Percentiles rank a stretch among this genome's conserved stretches.
phyloP scores from a whole-genome alignment of 2,888 invertebrate species.

The Leucophenga maculata region DNA sequence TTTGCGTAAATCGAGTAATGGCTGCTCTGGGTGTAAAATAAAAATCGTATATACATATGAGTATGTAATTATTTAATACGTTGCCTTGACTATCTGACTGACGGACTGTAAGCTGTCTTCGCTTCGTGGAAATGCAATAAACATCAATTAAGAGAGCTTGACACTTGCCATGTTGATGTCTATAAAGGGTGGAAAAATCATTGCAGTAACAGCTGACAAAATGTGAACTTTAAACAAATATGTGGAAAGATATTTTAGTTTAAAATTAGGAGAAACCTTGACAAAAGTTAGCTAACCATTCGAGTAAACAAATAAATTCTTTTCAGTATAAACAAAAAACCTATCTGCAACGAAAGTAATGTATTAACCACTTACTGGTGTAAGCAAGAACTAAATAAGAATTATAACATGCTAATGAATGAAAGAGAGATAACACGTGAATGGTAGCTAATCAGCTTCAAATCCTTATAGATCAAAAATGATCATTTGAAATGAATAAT shows the following conservation, averaged over 20 bases:
- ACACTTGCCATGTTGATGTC: slow-evolving; percentile 43
- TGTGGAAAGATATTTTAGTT: neutral
- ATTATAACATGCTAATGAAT: too few species aligned
- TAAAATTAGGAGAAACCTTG: neutral
- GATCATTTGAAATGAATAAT: too few species aligned
- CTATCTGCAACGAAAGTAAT: too few species aligned
- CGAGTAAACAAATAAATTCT: too few species aligned
- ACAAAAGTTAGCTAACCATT: neutral
- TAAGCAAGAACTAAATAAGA: too few species aligned
- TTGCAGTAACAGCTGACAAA: neutral
- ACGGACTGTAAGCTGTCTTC: slow-evolving; percentile 7
- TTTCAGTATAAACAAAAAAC: too few species aligned
- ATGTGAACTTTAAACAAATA: neutral
- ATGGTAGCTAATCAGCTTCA: too few species aligned
- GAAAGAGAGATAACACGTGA: too few species aligned
- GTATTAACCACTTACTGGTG: too few species aligned
- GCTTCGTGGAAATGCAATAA: neutral
- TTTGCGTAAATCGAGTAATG: neutral
- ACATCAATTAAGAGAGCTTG: slow-evolving; percentile 60
- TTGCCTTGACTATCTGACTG: too few species aligned
- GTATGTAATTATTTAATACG: slow-evolving; percentile 47
- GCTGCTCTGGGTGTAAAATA: neutral
- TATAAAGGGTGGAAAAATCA: neutral
- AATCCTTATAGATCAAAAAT: too few species aligned
- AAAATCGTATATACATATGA: slow-evolving; percentile 31